A percentile compares a stretch with the other conserved stretches of the same genome.
These are phyloP conservation scores for Drosophila nebulosa DNA, from an alignment of 1,140 invertebrate species.

Conservation along the genomic window DNA sequence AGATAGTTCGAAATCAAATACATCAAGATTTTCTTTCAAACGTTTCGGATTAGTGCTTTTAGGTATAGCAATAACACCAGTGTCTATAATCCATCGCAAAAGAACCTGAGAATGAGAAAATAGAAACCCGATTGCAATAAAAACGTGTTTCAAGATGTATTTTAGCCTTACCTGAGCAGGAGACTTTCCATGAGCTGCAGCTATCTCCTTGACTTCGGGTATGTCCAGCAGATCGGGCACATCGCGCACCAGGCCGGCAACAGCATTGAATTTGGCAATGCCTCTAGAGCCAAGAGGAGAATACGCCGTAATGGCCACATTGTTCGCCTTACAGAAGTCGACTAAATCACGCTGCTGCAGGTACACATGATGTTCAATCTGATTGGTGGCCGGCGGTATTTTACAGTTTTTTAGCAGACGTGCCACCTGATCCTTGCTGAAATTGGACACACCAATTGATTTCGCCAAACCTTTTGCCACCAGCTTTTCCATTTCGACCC, in stretches of 20 bases:
- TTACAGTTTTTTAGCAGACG: slow-evolving; percentile 85
- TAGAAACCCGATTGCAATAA: too few species aligned
- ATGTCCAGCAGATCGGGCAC: slow-evolving; percentile 87
- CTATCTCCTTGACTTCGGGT: slow-evolving; percentile 86
- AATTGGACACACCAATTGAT: slow-evolving; percentile 91
- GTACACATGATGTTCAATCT: slow-evolving; percentile 92
- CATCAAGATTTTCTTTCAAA: slow-evolving; percentile 85
- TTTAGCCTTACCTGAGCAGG: slow-evolving; percentile 84
- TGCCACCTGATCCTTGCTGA: slow-evolving; percentile 87
- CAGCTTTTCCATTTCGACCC: slow-evolving; percentile 90
- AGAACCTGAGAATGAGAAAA: slow-evolving; percentile 88
- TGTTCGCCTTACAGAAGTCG: slow-evolving; percentile 87
- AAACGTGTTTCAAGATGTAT: too few species aligned
- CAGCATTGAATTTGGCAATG: slow-evolving; percentile 81
- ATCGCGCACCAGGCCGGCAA: slow-evolving; percentile 75
- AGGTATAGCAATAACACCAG: slow-evolving; percentile 89
- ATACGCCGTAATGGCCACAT: slow-evolving; percentile 91
- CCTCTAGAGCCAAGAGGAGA: slow-evolving; percentile 90
- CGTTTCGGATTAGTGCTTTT: slow-evolving; percentile 90
- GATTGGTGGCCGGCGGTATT: slow-evolving; percentile 87
- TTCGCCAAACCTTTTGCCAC: slow-evolving; percentile 85
- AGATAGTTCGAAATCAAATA: slow-evolving; percentile 85
- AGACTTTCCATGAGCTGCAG: slow-evolving; percentile 86
- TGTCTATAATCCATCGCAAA: slow-evolving; percentile 88
- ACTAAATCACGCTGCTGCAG: slow-evolving; percentile 89